Conservation (phyloP, 2,797 vertebrate genomes). For the Xerus rutilus region DNA sequence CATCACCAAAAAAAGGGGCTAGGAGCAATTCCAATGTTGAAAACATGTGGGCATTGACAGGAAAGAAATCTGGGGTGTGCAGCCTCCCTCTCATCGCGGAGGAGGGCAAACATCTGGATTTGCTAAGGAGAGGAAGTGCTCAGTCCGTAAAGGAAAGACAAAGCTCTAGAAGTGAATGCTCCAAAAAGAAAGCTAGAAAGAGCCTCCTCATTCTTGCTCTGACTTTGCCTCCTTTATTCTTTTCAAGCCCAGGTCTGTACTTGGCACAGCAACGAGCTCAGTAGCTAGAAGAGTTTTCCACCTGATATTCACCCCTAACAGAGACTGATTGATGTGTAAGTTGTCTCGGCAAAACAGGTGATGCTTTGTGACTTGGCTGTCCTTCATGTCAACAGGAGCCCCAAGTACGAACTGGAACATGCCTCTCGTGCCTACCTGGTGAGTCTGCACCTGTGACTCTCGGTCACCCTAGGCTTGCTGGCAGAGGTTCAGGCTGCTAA, state of each 20-base stretch:
- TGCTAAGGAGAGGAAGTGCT: not conserved
- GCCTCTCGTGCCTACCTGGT: not conserved
- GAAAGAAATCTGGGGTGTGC: not conserved
- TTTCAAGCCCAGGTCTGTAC: not conserved
- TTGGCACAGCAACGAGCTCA: not conserved
- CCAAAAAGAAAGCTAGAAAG: not conserved
- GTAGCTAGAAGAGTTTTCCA: not conserved
- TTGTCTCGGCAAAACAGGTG: slow-evolving; percentile 6
- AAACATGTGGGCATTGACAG: not conserved
- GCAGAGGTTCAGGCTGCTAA: not conserved
- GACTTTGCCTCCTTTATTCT: not conserved
- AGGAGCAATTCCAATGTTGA: not conserved
- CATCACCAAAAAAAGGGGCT: not conserved
- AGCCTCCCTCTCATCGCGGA: not conserved
- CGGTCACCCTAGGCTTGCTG: not conserved
- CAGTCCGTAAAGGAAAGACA: not conserved
- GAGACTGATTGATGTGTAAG: slow-evolving; percentile 56
- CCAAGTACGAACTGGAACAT: not conserved
- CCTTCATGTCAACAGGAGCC: slow-evolving; percentile 58
- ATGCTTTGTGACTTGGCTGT: slow-evolving; percentile 73
- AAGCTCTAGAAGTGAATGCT: not conserved
- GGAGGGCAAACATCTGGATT: not conserved
- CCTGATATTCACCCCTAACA: not conserved
- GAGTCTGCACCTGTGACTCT: slow-evolving; percentile 62
- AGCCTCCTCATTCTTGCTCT: not conserved